Base-by-base conservation (phyloP, 2,113 vertebrate genomes). In the Ceyx melanurus region DNA sequence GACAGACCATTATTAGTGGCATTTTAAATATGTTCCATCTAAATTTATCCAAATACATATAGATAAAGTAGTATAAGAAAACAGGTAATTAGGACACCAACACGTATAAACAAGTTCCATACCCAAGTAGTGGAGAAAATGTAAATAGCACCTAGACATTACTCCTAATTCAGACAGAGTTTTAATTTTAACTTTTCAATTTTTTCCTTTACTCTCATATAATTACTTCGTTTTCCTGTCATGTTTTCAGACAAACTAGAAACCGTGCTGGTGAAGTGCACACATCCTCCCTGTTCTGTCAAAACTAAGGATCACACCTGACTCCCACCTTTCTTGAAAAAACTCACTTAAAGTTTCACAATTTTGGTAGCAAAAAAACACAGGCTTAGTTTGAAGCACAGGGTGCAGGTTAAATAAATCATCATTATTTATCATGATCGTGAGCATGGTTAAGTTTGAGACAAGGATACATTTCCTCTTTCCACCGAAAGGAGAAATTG, bases 1-100 rank as follows among this genome's bases (percentile, higher is more conserved):
- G 8, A 23, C 2, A 53, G 2, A 1, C 12, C 10, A 28, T 3
- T 70, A 1, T 37, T 61, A 31, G 73, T 70, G 3, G 0, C 5
- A 72, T 88, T 53, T 54, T 26, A 54, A 61, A 22, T 43, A 8
- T 2, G 1, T 77, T 73, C 10, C 6, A 12, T 25, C 19, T 58
- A 16, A 48, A 42, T 42, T 48, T 7, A 22, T 48, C 9, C 13
- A 45, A 65, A 61, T n/a, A 42, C 1, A 64, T 14, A 29, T 9
- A 80, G 13, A 56, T 2, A 50, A 56, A 5, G 1, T 7, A 40
- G 3, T 17, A 5, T 8, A 57, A 13, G 12, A 37, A 84, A 71
- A 18, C 2, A 29, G 2, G 11, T 21, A 29, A 29, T 25, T 18
- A 11, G 4, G 4, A 61, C 5, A 62, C 21, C 18, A 31, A 16